These are phyloP conservation scores for Archilochus colubris DNA, from an alignment of 2,113 vertebrate species.

Conservation along the genomic window DNA sequence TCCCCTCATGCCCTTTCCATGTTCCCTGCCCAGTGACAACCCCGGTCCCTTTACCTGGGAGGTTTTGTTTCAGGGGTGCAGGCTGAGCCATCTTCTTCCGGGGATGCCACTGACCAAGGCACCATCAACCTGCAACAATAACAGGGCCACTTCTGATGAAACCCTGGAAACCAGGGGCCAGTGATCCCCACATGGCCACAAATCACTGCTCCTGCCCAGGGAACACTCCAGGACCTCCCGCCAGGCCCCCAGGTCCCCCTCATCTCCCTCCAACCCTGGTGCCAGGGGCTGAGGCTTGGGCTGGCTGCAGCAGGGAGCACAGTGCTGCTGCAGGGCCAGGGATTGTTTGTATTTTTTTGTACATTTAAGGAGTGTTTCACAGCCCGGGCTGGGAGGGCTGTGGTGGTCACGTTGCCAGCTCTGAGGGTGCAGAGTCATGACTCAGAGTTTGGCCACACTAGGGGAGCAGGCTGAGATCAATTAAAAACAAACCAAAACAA, in stretches of 20 bases:
- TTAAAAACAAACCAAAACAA: not conserved
- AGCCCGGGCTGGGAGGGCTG: not conserved
- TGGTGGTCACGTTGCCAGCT: not conserved
- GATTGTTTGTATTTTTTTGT: constrained; percentile 25
- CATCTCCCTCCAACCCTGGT: not conserved
- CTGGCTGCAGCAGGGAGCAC: accelerated
- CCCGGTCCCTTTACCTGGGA: constrained; percentile 78
- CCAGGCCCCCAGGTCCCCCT: not conserved
- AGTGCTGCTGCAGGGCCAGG: accelerated
- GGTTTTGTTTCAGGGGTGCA: constrained; percentile 83
- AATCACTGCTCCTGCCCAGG: accelerated
- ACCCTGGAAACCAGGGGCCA: accelerated
- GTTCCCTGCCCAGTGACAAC: accelerated
- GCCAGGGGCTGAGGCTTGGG: not conserved
- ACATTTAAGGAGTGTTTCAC: constrained; percentile 47
- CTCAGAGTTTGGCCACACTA: not conserved
- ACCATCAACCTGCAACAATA: constrained; percentile 41
- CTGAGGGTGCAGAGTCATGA: not conserved
- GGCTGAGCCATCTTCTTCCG: constrained; percentile 85
- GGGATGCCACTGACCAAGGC: not conserved
- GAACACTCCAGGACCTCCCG: not conserved
- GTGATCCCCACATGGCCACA: accelerated
- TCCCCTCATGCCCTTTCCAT: accelerated
- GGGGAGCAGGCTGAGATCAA: not conserved
- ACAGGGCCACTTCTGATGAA: accelerated